Base-by-base conservation (phyloP, 1,140 invertebrate species). In the Drosophila kohkoa region DNA sequence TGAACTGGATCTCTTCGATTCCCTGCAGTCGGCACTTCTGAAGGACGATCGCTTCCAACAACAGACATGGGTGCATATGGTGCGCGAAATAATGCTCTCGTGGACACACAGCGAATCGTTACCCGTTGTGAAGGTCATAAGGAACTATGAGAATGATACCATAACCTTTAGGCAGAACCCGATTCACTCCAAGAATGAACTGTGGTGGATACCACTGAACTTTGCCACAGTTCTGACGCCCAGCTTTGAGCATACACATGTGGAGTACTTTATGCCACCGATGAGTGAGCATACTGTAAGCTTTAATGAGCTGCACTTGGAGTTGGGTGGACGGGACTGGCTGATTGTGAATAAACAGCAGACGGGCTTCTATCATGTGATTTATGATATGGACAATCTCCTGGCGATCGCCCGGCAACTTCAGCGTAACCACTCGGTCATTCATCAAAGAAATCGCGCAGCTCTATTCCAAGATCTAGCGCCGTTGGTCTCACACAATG, bases 341-440 rank as follows among this genome's bases (percentile, higher is more conserved):
- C 93, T 93, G 41, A 93, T 95, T 8, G 55, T 95, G 0, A 95
- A 95, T 73, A 93, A 95, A 13, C 94, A 95, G 73, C 93, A 95
- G 74, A 94, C 93, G 41, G 95, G 95, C 25, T 96, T 94, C 66
- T 96, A 95, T 76, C 93, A 95, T 15, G 95, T 96, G 0, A 95
- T 94, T 62, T 96, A 96, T 65, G 94, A 95, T 38, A 45, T 51
- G 0, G 77, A 85, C 1, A 93, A 94, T 38, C 94, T 95, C 93
- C 90, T 93, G 10, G 85, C 91, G 7, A 93, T 96, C 41, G 93
- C 94, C 11, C 43, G 88, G 2, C 93, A 93, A 11, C 87, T 95
- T 1, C 82, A 93, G 41, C 89, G 32, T 4, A 92, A 90, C 81
- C 76, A 73, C 86, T 83, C 25, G 16, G 70, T 88, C 7, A 95